These are phyloP conservation scores for Calephelis virginiensis DNA, from an alignment of 1,140 invertebrate species.

Conservation along the genomic window DNA sequence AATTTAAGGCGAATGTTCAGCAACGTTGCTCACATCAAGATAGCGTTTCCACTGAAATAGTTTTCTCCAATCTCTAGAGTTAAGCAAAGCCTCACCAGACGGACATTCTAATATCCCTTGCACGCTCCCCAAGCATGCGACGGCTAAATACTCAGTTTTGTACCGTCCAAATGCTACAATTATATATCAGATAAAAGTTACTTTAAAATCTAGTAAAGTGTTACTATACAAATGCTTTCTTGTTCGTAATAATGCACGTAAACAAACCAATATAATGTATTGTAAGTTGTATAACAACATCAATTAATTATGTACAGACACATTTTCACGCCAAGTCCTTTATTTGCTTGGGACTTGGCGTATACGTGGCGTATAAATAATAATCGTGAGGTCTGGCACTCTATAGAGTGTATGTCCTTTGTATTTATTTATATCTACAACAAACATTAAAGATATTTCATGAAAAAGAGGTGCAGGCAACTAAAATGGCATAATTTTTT, in stretches of 20 bases:
- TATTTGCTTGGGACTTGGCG: no score
- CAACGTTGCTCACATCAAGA: constrained; percentile 9
- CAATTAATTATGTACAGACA: no score
- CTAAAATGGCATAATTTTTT: no score
- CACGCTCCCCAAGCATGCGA: constrained; percentile 18
- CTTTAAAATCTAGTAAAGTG: not conserved
- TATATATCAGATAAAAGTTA: not conserved
- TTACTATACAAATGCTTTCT: not conserved
- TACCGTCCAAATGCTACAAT: not conserved
- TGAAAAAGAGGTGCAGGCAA: no score
- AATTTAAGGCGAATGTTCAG: constrained; percentile 10
- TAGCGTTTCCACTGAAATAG: constrained; percentile 24
- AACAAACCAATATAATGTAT: no score
- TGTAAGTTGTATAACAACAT: no score
- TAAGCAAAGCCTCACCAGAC: constrained; percentile 29
- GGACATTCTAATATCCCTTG: constrained; percentile 36
- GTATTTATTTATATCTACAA: no score
- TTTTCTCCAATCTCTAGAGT: constrained; percentile 30
- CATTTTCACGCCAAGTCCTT: no score
- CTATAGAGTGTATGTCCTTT: no score
- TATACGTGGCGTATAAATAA: no score
- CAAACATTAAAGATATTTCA: no score
- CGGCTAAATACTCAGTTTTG: constrained; percentile 20
- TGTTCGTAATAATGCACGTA: not conserved
- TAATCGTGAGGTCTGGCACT: no score